Base-by-base conservation (phyloP, 2,888 invertebrate species). In the Drosophila merina region DNA sequence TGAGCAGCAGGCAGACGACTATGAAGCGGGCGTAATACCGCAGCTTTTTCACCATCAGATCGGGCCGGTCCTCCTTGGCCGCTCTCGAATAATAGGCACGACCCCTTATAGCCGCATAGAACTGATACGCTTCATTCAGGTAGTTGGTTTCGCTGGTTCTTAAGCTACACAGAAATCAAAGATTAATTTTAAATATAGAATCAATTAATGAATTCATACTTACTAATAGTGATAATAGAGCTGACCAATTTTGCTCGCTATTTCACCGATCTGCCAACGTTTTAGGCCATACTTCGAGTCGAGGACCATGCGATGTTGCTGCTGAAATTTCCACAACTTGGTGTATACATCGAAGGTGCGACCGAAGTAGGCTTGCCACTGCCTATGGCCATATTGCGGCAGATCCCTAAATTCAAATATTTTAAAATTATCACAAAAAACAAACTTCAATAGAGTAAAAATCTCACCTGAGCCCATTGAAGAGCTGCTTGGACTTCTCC, bases 221-320 rank as follows among this genome's bases (percentile, higher is more conserved):
- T 93, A 97, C 97, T 99, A 99, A 93, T 98, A 99, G 93, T 98
- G 98, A 92, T 99, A 99, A 92, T 99, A 99, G 31, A 99, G 95
- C 92, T 99, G 99, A 77, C 99, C 99, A 90, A 99, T 99, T 93
- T 99, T 99, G 57, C 98, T 98, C 51, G 98, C 99, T 77, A 99
- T 98, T 93, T 99, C 99, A 57, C 99, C 99, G 85, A 99, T 98
- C 92, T 99, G 99, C 98, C 99, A 99, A 83, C 99, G 93, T 90
- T 99, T 98, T 86, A 99, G 93, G 33, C 97, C 98, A 92, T 98
- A 99, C 92, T 98, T 97, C 74, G 94, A 94, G 92, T 99, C 98
- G 81, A 99, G 93, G 72, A 97, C 94, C 91, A 95, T 94, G 92
- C 98, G 95, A 92, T 99, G 98, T 91, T 98, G 97, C 91, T 99